Evolutionary conservation across 2,797 vertebrate species (phyloP).

Genomic region (Furcifer pardalis): DNA sequence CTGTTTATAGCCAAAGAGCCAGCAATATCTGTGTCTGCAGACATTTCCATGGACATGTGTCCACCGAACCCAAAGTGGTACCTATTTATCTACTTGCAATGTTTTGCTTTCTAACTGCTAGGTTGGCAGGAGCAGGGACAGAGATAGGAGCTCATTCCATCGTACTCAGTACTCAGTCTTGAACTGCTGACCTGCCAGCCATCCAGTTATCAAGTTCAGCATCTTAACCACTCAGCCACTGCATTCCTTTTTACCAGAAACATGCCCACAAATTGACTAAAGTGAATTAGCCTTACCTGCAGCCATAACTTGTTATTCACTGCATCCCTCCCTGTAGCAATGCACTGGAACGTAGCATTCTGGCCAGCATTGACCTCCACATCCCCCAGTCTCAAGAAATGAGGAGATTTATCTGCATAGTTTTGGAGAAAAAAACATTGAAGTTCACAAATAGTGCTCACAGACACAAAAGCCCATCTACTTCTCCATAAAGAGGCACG

Average conservation of each 20-base stretch:
- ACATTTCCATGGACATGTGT: too few species aligned
- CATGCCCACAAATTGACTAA: slow-evolving; percentile 36
- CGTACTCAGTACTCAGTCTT: too few species aligned
- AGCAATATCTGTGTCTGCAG: too few species aligned
- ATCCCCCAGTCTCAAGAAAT: slow-evolving; percentile 95
- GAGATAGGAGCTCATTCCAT: too few species aligned
- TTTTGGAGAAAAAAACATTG: slow-evolving; percentile 39
- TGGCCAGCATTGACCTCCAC: slow-evolving; percentile 98
- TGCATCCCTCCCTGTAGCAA: slow-evolving; percentile 93
- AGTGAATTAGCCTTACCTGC: slow-evolving; percentile 83
- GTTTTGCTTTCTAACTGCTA: too few species aligned
- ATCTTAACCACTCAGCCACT: too few species aligned
- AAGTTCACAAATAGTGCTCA: slow-evolving; percentile 35
- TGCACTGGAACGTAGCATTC: slow-evolving; percentile 98
- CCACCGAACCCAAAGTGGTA: too few species aligned
- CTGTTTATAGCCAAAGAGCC: too few species aligned
- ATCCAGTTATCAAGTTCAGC: too few species aligned
- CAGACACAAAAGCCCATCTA: background rate
- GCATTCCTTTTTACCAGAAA: slow-evolving; percentile 37
- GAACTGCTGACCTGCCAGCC: too few species aligned
- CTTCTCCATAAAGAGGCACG: slow-evolving; percentile 16
- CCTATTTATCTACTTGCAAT: too few species aligned
- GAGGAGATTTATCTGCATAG: slow-evolving; percentile 93
- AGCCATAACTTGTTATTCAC: slow-evolving; percentile 96
- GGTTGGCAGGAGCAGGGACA: too few species aligned